A percentile compares a stretch with the other conserved stretches of the same genome.
phyloP scores from a whole-genome alignment of 2,888 invertebrate genomes.

The Melanotus villosus region DNA sequence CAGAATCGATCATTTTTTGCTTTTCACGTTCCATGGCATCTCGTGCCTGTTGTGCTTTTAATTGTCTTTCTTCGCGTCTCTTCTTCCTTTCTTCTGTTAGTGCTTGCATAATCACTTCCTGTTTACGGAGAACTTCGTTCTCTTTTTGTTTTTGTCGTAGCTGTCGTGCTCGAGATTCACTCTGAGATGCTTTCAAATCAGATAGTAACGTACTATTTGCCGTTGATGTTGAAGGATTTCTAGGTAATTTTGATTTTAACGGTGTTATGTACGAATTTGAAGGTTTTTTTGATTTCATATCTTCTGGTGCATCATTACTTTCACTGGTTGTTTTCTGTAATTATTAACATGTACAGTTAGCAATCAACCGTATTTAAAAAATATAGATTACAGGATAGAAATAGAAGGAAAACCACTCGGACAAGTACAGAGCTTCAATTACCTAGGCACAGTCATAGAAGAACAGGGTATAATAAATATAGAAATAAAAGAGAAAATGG shows the following conservation, averaged over 20 bases:
- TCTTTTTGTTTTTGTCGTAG: slow-evolving; percentile 53
- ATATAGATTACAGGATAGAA: no score
- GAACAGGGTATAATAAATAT: no score
- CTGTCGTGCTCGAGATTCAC: slow-evolving; percentile 58
- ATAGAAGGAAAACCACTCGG: no score
- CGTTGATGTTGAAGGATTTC: not conserved
- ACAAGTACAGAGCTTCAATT: no score
- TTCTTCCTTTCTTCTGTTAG: slow-evolving; percentile 73
- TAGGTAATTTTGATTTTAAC: not conserved
- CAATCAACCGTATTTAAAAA: no score
- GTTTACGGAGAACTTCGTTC: slow-evolving; percentile 71
- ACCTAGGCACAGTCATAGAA: no score
- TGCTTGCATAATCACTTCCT: slow-evolving; percentile 74
- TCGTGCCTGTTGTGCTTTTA: slow-evolving; percentile 67
- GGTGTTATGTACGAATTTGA: no score
- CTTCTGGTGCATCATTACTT: no score
- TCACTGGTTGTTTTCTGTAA: not conserved
- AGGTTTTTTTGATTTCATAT: no score
- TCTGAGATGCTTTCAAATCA: slow-evolving; percentile 58
- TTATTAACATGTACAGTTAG: no score
- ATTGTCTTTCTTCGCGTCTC: slow-evolving; percentile 66
- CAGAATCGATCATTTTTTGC: slow-evolving; percentile 68
- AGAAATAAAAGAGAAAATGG: no score
- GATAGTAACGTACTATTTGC: slow-evolving; percentile 44
- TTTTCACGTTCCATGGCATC: slow-evolving; percentile 70